A percentile compares a stretch with the other conserved stretches of the same genome.
Evolutionary conservation across 2,797 vertebrate species (phyloP).

Genomic region (Fringilla coelebs): DNA sequence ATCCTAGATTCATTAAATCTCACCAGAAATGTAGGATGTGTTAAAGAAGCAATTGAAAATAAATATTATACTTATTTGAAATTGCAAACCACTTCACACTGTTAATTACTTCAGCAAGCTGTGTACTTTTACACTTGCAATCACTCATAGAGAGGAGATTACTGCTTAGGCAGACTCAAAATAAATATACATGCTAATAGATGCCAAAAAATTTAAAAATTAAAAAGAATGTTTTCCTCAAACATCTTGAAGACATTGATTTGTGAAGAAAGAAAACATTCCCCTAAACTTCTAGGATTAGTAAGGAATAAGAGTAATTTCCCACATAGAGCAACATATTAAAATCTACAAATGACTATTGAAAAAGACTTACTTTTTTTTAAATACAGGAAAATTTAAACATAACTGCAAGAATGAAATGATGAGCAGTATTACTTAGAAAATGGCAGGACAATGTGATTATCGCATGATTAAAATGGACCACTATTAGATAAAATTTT

Average conservation of each 20-base stretch:
- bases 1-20: not conserved
- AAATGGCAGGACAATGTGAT: not conserved
- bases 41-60: slow-evolving; percentile 33
- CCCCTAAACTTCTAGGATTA: not conserved
- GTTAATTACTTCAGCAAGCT: slow-evolving; percentile 46
- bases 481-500: not conserved
- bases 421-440: not conserved
- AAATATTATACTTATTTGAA: slow-evolving; percentile 44
- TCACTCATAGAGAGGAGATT: slow-evolving; percentile 17
- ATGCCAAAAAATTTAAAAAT: not conserved
- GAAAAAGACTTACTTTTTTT: not conserved
- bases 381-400: not conserved
- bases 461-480: not conserved
- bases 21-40: not conserved
- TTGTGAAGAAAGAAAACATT: not conserved
- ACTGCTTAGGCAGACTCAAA: slow-evolving; percentile 10
- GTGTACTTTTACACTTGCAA: slow-evolving; percentile 43
- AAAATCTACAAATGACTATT: not conserved
- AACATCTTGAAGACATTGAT: not conserved
- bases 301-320: not conserved
- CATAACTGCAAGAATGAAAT: not conserved
- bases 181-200: slow-evolving; percentile 16
- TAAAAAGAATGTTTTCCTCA: not conserved
- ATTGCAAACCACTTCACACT: slow-evolving; percentile 56
- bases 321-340: not conserved